Evolutionary conservation across 1,140 invertebrate genomes (phyloP), one percentile per base, ranked within the genome.

Genomic region (Nylanderia fulva): DNA sequence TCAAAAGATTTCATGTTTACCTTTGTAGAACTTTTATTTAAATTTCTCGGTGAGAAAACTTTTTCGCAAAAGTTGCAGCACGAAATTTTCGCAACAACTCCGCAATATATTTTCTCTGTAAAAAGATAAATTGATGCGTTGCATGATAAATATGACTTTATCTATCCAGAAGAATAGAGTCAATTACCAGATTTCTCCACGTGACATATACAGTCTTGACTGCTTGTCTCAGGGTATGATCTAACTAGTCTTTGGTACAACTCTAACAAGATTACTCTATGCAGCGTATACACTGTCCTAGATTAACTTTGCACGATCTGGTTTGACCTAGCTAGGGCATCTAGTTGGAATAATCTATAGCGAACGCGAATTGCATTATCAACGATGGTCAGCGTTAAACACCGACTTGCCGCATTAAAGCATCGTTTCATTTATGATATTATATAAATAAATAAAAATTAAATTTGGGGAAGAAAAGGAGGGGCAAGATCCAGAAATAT

Each of bases 231-330:
- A 21, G 36, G 39, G 54, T 82, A 82, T 72, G 52, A 82, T 82
- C 66, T 82, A 72, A 71, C 66, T 82, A 56, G 66, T 58, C 64
- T 72, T 71, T 71, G 39, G 36, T 71, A 52, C 66, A 71, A 60
- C 77, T 82, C 39, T 82, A 82, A 82, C 54, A 58, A 82, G 77
- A 82, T 82, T 82, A 82, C n/a, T 58, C 52, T 82, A 72, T 56
- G 52, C 77, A 72, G 36, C 52, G 66, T 72, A 39, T 52, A 82
- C 52, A 72, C 54, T 45, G 77, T 60, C 36, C 52, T 33, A 72
- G 66, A 71, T 82, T 82, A 82, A 82, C 52, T 82, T 82, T 58
- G 66, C 33, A 33, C 77, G 66, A 82, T 72, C 66, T 33, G 77
- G 24, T 58, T 45, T 72, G 77, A 71, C 54, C 54, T n/a, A 71